Conservation (phyloP, 1,140 invertebrate species). For the Lasioglossum baleicum region DNA sequence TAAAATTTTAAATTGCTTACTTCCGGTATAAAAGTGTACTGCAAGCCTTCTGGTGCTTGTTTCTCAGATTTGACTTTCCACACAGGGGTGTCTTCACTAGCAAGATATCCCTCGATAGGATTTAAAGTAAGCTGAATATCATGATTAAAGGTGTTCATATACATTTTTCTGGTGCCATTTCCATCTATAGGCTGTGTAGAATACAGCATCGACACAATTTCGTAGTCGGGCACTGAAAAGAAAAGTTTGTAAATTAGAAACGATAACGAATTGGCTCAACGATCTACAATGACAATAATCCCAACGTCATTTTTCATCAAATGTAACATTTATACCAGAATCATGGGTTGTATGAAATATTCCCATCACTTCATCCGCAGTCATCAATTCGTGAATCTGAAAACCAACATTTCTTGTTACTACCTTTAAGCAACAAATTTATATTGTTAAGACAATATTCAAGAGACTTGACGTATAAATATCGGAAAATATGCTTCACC, state of each 20-base stretch:
- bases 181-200: constrained; percentile 18
- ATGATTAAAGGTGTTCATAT: constrained; percentile 56
- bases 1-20: constrained; percentile 40
- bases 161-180: constrained; percentile 32
- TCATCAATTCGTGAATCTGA: constrained; percentile 51
- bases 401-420: neutral
- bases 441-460: too few relatives aligned
- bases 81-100: constrained; percentile 60
- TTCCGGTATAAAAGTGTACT: constrained; percentile 56
- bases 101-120: constrained; percentile 66
- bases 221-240: constrained; percentile 67
- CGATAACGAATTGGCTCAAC: neutral
- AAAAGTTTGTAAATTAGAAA: neutral
- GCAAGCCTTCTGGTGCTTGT: constrained; percentile 49
- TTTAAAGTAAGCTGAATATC: constrained; percentile 63
- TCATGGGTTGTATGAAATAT: constrained; percentile 40
- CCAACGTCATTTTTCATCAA: too few relatives aligned
- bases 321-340: constrained; percentile 20
- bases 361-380: constrained; percentile 37
- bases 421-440: too few relatives aligned
- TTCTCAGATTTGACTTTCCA: constrained; percentile 55
- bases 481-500: neutral
- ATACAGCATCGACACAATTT: constrained; percentile 63
- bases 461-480: too few relatives aligned
- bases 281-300: neutral